A percentile compares a stretch with the other conserved stretches of the same genome.
phyloP scores from a whole-genome alignment of 1,140 invertebrate genomes.

The Heliothis virescens region DNA sequence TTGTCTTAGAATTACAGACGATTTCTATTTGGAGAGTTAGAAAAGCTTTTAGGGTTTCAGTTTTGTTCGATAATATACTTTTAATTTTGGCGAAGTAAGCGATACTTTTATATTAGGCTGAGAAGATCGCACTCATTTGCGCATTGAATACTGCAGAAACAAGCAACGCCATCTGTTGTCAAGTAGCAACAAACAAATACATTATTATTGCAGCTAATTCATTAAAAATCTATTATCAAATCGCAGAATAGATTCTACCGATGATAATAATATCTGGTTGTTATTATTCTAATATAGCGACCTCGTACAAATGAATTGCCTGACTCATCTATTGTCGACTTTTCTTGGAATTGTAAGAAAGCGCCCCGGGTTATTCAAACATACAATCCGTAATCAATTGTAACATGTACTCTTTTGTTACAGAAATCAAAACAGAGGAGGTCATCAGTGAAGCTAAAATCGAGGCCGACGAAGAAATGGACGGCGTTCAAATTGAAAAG shows the following conservation, averaged over 20 bases:
- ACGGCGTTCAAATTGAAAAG: constrained; percentile 71
- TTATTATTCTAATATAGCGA: constrained; percentile 73
- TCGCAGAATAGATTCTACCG: constrained; percentile 62
- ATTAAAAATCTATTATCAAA: constrained; percentile 75
- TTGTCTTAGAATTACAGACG: neutral
- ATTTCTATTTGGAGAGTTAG: neutral
- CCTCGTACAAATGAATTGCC: constrained; percentile 70
- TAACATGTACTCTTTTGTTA: constrained; percentile 79
- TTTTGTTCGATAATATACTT: constrained; percentile 8
- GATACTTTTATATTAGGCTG: neutral
- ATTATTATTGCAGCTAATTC: constrained; percentile 24
- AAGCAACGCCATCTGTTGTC: constrained; percentile 58
- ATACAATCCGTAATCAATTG: constrained; percentile 72
- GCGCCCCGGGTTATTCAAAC: constrained; percentile 78
- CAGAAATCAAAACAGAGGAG: constrained; percentile 84
- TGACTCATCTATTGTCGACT: constrained; percentile 82
- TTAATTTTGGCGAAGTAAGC: constrained; percentile 9
- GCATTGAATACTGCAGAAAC: neutral
- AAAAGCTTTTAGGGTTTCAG: constrained; percentile 22
- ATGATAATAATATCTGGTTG: constrained; percentile 72
- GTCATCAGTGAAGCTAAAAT: constrained; percentile 81
- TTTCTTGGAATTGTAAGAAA: constrained; percentile 84
- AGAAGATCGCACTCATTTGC: neutral
- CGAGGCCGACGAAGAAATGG: constrained; percentile 70
- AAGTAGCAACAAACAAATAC: constrained; percentile 51